These are phyloP conservation scores for Vollenhovia emeryi DNA, from an alignment of 1,140 invertebrate species.

Conservation along the genomic window DNA sequence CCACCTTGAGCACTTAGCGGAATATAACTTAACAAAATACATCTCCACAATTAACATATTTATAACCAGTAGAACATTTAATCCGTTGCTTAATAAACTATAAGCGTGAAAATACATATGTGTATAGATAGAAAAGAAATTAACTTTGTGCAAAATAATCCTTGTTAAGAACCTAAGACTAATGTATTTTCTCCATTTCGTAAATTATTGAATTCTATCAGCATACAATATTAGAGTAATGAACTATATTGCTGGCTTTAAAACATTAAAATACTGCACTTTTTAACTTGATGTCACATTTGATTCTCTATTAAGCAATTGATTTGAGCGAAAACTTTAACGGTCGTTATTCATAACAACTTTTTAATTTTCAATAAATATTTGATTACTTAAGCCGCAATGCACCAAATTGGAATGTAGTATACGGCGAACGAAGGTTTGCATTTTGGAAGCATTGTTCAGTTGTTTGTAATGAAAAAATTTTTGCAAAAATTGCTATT, in stretches of 20 bases:
- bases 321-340: background rate
- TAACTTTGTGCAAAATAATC: background rate
- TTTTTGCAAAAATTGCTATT: background rate
- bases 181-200: background rate
- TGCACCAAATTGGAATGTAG: background rate
- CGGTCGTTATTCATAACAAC: background rate
- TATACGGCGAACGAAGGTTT: slow-evolving; percentile 37
- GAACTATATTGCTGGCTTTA: background rate
- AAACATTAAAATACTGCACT: background rate
- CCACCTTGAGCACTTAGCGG: background rate
- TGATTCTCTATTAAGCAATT: background rate
- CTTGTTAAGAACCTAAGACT: background rate
- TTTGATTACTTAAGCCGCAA: background rate
- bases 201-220: background rate
- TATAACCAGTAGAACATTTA: background rate
- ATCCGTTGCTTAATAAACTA: background rate
- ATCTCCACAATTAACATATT: background rate
- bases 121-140: background rate
- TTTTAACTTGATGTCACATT: background rate
- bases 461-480: background rate
- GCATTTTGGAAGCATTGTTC: background rate
- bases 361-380: background rate
- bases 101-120: background rate
- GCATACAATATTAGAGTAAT: background rate
- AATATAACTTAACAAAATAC: background rate